These are phyloP conservation scores for Heliconius erato DNA, from an alignment of 2,888 invertebrate genomes.

Conservation along the genomic window DNA sequence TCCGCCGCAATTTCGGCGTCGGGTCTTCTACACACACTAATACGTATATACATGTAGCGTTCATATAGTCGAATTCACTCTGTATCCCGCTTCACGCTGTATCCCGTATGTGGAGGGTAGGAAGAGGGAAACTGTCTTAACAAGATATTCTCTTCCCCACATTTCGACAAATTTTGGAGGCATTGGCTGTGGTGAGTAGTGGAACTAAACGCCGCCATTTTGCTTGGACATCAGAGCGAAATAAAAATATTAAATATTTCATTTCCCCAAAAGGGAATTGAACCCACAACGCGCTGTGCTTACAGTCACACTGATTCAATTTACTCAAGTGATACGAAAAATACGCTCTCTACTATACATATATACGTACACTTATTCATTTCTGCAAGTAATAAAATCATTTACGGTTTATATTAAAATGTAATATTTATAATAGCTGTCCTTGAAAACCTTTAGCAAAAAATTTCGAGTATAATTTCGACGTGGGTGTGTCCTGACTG, in stretches of 20 bases:
- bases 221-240: too few species aligned
- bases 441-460: conserved; percentile 27
- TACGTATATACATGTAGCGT: conserved; percentile 56
- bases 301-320: neutral
- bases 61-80: neutral
- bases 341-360: neutral
- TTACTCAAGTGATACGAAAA: neutral
- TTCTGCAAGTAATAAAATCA: neutral
- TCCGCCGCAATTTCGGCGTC: conserved; percentile 76
- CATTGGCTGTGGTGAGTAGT: too few species aligned
- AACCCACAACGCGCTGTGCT: too few species aligned
- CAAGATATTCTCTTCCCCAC: too few species aligned
- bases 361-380: too few species aligned
- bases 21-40: conserved; percentile 70
- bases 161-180: too few species aligned
- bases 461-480: conserved; percentile 21
- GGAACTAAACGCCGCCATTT: too few species aligned
- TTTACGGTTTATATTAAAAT: neutral
- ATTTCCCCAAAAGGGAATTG: too few species aligned
- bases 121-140: too few species aligned
- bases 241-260: too few species aligned
- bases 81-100: too few species aligned
- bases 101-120: too few species aligned
- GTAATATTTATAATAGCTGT: conserved; percentile 7
- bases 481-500: conserved; percentile 30